A percentile compares a stretch with the other conserved stretches of the same genome.
phyloP scores from a whole-genome alignment of 2,113 vertebrate species.

The Salvelinus alpinus region DNA sequence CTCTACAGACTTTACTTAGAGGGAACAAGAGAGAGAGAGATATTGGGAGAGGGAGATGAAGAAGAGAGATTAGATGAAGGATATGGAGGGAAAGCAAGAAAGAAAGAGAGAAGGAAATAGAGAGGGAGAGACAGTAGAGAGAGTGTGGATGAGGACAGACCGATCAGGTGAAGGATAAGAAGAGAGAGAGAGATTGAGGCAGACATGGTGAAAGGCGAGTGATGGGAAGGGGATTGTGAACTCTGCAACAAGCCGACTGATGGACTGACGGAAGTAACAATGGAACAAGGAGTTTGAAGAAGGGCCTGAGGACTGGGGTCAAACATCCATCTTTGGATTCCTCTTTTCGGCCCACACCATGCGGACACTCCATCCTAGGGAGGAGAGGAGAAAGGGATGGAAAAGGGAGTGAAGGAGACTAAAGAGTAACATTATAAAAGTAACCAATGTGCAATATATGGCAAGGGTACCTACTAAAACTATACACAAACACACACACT shows the following conservation, averaged over 20 bases:
- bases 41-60: not conserved
- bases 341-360: not conserved
- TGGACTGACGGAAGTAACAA: not conserved
- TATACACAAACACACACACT: slow-evolving; percentile 32
- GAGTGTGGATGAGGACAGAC: slow-evolving; percentile 4
- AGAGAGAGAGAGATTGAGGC: not conserved
- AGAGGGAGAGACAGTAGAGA: not conserved
- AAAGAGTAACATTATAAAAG: slow-evolving; percentile 12
- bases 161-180: not conserved
- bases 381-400: slow-evolving; percentile 1
- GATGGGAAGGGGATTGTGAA: slow-evolving; percentile 4
- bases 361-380: not conserved
- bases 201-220: slow-evolving; percentile 10
- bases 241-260: not conserved
- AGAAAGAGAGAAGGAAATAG: slow-evolving; percentile 1
- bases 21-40: slow-evolving; percentile 3
- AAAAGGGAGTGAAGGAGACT: not conserved
- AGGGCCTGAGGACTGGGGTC: not conserved
- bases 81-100: not conserved
- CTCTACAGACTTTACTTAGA: slow-evolving; percentile 4
- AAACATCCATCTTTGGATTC: not conserved
- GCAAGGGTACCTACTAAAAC: slow-evolving; percentile 45
- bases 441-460: slow-evolving; percentile 67
- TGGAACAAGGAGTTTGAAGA: not conserved
- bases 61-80: not conserved